Base-by-base conservation (phyloP, 2,888 invertebrate genomes). In the Rotaria sp. region DNA sequence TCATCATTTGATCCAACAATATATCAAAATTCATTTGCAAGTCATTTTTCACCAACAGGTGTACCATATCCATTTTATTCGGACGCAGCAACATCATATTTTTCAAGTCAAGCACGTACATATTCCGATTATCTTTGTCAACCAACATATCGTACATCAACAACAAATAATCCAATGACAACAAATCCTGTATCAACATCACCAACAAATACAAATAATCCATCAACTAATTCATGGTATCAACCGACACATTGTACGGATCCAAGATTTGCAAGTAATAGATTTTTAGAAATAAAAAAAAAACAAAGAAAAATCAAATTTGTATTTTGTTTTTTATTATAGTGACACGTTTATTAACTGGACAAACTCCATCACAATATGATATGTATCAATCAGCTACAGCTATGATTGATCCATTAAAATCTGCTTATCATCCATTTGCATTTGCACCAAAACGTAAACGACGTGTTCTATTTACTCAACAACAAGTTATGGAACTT, bases 401-500 rank as follows among this genome's bases (percentile, higher is more conserved):
- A 13, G 45, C 41, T 45, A 67, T 67, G 67, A 45, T 41, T 26
- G 80, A 80, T 80, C 45, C 80, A n/a, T 45, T 80, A 35, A 80
- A 80, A 80, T 80, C 80, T 80, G 45, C 45, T 26, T 80, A 80
- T 80, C 80, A 80, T 45, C 80, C 80, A 45, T 80, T 80, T 80
- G 80, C 80, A 21, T 80, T 80, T 80, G 26, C 80, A 45, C 80
- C 86, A 45, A 90, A 90, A 86, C 93, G 97, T 91, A 97, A 97
- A 93, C 93, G 97, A 89, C 93, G 97, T 89, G 96, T 97, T 88
- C 94, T 97, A 89, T 97, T 97, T 93, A 97, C 97, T 87, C 97
- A 97, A 92, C 96, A 96, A 89, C 97, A 97, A 94, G 97, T 97
- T 87, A 97, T 96, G 92, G 97, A 97, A 92, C 92, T 97, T 91